Conservation (phyloP, 2,113 vertebrate species). For the Pangasianodon gigas region DNA sequence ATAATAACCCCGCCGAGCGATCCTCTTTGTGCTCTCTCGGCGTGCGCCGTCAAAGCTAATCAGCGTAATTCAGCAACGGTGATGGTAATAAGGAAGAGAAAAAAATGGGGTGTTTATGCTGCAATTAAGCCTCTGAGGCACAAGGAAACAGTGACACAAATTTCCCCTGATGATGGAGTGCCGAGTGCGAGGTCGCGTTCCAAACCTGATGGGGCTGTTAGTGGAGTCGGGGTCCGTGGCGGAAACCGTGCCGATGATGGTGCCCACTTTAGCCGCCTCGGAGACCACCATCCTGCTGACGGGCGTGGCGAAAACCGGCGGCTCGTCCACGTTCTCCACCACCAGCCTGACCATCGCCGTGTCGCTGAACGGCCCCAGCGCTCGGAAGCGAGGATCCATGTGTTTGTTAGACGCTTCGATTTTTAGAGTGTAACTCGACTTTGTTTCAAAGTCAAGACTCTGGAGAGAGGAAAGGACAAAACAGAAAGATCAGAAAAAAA, state of each 20-base stretch:
- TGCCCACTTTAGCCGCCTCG: slow-evolving; percentile 83
- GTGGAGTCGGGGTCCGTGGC: slow-evolving; percentile 84
- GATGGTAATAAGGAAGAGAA: slow-evolving; percentile 36
- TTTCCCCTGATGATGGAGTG: background rate
- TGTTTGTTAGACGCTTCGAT: slow-evolving; percentile 85
- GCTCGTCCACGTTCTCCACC: slow-evolving; percentile 86
- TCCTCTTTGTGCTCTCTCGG: slow-evolving; percentile 37
- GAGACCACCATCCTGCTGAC: slow-evolving; percentile 83
- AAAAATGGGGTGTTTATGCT: slow-evolving; percentile 25
- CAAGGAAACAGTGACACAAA: background rate
- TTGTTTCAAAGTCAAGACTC: slow-evolving; percentile 85
- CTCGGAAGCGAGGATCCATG: slow-evolving; percentile 79
- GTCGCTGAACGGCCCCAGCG: slow-evolving; percentile 82
- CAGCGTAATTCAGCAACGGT: slow-evolving; percentile 44
- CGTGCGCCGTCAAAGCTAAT: slow-evolving; percentile 39
- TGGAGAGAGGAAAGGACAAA: slow-evolving; percentile 48
- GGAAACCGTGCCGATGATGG: slow-evolving; percentile 81
- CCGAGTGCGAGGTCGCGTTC: background rate
- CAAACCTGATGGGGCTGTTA: slow-evolving; percentile 84
- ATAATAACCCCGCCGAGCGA: slow-evolving; percentile 30
- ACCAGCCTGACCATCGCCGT: slow-evolving; percentile 81
- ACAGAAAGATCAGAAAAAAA: background rate
- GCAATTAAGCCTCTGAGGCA: slow-evolving; percentile 33
- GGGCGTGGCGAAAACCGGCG: slow-evolving; percentile 76
- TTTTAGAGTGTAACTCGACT: slow-evolving; percentile 80